These are phyloP conservation scores for Cyclura pinguis DNA, from an alignment of 2,797 vertebrate genomes.

Conservation along the genomic window DNA sequence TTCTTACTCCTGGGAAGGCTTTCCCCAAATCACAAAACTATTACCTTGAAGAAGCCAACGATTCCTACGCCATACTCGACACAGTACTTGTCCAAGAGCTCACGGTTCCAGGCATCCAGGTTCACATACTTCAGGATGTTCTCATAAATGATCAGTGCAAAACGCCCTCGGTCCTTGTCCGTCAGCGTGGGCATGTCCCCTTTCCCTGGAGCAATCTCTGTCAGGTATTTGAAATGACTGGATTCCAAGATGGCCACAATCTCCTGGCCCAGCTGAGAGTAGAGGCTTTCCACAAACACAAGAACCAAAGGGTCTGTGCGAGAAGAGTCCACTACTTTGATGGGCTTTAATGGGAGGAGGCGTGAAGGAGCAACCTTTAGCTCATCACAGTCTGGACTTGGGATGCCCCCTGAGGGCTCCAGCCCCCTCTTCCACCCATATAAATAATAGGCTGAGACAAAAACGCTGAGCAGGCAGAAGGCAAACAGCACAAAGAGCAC, in stretches of 20 bases:
- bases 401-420: conserved; percentile 88
- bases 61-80: conserved; percentile 98
- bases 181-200: conserved; percentile 98
- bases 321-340: conserved; percentile 80
- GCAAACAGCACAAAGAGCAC: conserved; percentile 94
- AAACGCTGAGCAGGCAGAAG: conserved; percentile 96
- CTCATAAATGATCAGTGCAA: conserved; percentile 96
- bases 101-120: conserved; percentile 98
- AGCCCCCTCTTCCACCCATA: conserved; percentile 96
- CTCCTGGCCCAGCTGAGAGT: conserved; percentile 98
- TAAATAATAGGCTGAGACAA: conserved; percentile 97
- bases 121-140: conserved; percentile 99
- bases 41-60: conserved; percentile 98
- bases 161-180: conserved; percentile 94
- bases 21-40: not conserved
- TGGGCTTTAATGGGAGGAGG: conserved; percentile 84
- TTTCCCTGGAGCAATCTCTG: conserved; percentile 96
- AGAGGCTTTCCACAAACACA: conserved; percentile 98
- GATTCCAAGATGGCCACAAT: conserved; percentile 98
- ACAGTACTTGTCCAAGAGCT: conserved; percentile 98
- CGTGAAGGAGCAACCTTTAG: conserved; percentile 90
- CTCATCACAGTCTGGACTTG: conserved; percentile 87
- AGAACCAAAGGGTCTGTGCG: conserved; percentile 96
- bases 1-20: not conserved
- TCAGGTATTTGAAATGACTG: conserved; percentile 94